A percentile compares a stretch with the other conserved stretches of the same genome.
Conservation (phyloP, 1,140 invertebrate genomes). For the Macrocentrus cingulum region DNA sequence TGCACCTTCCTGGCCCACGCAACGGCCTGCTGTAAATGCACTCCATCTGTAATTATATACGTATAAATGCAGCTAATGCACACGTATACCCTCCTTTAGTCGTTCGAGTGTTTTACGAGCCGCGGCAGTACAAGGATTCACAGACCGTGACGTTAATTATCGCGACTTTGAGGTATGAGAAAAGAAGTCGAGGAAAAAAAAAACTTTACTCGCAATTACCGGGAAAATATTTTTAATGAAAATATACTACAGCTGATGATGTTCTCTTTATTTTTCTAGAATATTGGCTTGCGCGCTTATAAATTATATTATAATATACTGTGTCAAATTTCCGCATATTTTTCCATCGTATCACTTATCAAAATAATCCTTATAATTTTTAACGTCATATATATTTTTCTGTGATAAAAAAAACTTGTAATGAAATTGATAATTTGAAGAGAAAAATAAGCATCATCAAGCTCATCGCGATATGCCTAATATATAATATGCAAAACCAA, state of each 20-base stretch:
- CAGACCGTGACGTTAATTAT: constrained; percentile 28
- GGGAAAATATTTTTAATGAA: constrained; percentile 15
- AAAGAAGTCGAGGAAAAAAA: constrained; percentile 13
- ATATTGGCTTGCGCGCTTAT: too few species aligned
- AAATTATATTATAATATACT: too few species aligned
- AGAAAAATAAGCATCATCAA: too few species aligned
- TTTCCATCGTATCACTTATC: too few species aligned
- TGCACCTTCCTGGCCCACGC: background rate
- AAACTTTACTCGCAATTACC: constrained; percentile 1
- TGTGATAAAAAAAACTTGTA: too few species aligned
- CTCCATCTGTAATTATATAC: constrained; percentile 1
- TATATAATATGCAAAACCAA: too few species aligned
- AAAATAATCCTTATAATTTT: too few species aligned
- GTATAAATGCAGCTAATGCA: background rate
- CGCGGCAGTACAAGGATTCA: constrained; percentile 21
- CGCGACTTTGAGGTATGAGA: constrained; percentile 28
- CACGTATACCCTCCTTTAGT: constrained; percentile 17
- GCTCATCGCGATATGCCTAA: too few species aligned
- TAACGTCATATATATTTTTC: too few species aligned
- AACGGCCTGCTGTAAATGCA: background rate
- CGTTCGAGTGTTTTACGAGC: constrained; percentile 27
- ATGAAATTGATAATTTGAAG: too few species aligned
- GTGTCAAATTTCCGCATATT: too few species aligned
- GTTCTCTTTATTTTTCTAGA: too few species aligned
- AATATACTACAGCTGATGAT: constrained; percentile 21